Evolutionary conservation across 2,113 vertebrate genomes (phyloP), one percentile per base, ranked within the genome.

Genomic region (Ornithorhynchus anatinus): DNA sequence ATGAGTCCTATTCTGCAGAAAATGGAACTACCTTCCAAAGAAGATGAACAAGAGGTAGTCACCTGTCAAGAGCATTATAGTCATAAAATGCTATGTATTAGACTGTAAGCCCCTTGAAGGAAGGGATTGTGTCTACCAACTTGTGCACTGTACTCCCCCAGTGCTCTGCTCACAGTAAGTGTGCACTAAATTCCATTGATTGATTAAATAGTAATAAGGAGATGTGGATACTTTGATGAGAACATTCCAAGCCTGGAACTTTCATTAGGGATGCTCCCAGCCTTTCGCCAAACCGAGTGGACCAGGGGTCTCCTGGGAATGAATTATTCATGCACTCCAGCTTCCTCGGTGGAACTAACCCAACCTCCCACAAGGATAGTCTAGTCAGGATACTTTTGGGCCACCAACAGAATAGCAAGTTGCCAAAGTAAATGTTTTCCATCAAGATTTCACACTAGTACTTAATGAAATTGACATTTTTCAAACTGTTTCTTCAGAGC

Each of bases 361-460:
- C 64, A 75, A 63, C 73, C 74, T 89, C 85, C 84, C 89, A 89
- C 79, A 80, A 90, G 82, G 75, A 73, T 51, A 82, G 81, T 85
- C 72, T 87, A 84, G 79, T 89, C 75, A 66, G 77, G 72, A 82
- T 85, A 80, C 63, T 75, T 84, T 38, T 36, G 68, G 92, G 86
- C 87, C 92, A 92, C 92, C 82, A 88, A 84, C 87, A 92, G 81
- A 89, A 87, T 23, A 72, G 32, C 22, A 37, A 84, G 44, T 82
- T 92, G 91, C 90, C 92, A 93, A 92, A 89, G 85, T 91, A 93
- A 94, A 94, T 92, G 86, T 92, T 92, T 94, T 90, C 65, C 72
- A 91, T 82, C 69, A 82, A 88, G 90, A 89, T 82, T 93, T 92
- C 89, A 88, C 82, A 88, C 85, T 91, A 82, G 52, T 61, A 67